Percentiles rank a stretch among this genome's conserved stretches.
Evolutionary conservation across 2,113 vertebrate genomes (phyloP).

Genomic region (Bubo scandiacus): DNA sequence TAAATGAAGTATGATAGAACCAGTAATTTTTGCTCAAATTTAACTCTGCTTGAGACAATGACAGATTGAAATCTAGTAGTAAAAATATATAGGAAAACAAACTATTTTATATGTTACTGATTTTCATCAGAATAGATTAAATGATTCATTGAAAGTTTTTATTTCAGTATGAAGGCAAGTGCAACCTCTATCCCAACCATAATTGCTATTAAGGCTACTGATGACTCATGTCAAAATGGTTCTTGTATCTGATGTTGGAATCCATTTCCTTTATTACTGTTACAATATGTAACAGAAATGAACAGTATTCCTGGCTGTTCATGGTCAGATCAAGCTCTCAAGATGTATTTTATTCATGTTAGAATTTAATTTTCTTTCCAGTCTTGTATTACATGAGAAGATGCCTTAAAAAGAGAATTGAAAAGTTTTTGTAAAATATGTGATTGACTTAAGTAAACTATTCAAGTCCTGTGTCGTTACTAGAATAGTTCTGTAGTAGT

Average conservation of each 20-base stretch:
- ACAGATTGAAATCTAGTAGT: not conserved
- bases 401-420: not conserved
- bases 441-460: not conserved
- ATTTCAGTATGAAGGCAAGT: not conserved
- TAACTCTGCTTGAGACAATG: not conserved
- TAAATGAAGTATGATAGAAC: not conserved
- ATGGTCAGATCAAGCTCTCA: not conserved
- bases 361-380: not conserved
- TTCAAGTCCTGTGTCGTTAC: not conserved
- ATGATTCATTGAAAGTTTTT: not conserved
- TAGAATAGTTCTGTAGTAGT: not conserved
- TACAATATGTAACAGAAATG: not conserved
- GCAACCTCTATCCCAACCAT: not conserved
- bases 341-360: not conserved
- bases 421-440: not conserved
- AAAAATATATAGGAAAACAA: not conserved
- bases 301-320: not conserved
- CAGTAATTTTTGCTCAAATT: not conserved
- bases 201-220: not conserved
- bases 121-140: not conserved
- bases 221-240: not conserved
- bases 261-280: not conserved
- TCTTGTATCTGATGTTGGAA: not conserved
- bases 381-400: not conserved
- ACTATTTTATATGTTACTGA: not conserved